phyloP scores from a whole-genome alignment of 2,888 invertebrate genomes.

The Philaethria dido region DNA sequence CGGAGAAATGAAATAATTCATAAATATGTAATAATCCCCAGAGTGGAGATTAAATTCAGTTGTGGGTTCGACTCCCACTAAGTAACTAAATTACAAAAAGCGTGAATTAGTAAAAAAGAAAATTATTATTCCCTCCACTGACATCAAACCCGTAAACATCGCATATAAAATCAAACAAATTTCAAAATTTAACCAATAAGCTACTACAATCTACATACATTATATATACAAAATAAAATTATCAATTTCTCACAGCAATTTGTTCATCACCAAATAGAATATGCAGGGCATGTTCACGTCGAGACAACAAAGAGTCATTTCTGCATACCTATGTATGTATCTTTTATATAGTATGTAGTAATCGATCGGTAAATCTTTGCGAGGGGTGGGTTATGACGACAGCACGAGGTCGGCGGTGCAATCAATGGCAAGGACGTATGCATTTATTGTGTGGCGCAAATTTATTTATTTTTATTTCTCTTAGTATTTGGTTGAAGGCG shows the following conservation, averaged over 20 bases:
- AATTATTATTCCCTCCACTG: too few species aligned
- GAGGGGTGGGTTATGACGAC: slow-evolving; percentile 11
- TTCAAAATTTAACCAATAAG: too few species aligned
- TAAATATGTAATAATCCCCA: too few species aligned
- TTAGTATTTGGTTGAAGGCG: too few species aligned
- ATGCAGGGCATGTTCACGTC: slow-evolving; percentile 12
- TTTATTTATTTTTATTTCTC: neutral
- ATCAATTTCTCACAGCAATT: neutral
- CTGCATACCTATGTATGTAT: neutral
- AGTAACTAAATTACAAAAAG: too few species aligned
- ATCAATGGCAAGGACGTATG: slow-evolving; percentile 20
- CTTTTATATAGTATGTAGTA: neutral
- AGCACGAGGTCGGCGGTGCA: slow-evolving; percentile 11
- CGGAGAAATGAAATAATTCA: too few species aligned
- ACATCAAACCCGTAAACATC: neutral
- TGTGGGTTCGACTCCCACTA: too few species aligned
- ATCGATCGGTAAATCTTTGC: slow-evolving; percentile 26
- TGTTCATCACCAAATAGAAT: slow-evolving; percentile 3
- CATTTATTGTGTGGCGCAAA: neutral
- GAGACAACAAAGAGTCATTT: slow-evolving; percentile 34
- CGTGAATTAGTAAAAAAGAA: too few species aligned
- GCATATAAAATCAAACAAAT: neutral
- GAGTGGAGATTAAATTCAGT: too few species aligned
- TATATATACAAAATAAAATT: neutral
- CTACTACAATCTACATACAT: too few species aligned